Base-by-base conservation (phyloP, 1,140 invertebrate species). In the Ips nitidus region DNA sequence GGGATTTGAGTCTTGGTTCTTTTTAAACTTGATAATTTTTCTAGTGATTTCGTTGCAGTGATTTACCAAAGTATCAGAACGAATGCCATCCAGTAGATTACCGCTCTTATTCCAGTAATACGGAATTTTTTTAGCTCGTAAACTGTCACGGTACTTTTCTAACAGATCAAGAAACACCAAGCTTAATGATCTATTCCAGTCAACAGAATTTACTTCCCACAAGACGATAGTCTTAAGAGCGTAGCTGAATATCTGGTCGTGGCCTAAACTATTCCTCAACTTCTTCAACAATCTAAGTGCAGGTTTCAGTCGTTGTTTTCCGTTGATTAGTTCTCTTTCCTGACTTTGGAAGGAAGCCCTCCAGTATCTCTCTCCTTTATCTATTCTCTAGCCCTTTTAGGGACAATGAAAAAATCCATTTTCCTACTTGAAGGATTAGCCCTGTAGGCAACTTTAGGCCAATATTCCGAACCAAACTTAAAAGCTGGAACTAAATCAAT, bases 161-260 rank as follows among this genome's bases (percentile, higher is more conserved):
- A 50, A 22, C 7, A 50, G 45, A 2, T 22, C 45, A 3, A 50
- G 45, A 50, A 50, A 50, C 45, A 50, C 45, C 1, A 8, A 6
- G 22, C 6, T 50, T 22, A 50, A 3, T 8, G 45, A 8, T 8
- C 45, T 50, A 3, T 2, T 2, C 3, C 1, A 8, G 1, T 50
- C 22, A 6, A 6, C 7, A 22, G 53, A 76, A 22, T 73, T 73
- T 41, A 79, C 42, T 0, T 80, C 65, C 81, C 80, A 82, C 4
- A 84, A 72, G 69, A 84, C 81, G 0, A 84, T 71, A 3, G 83
- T 84, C 70, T 84, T 84, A 40, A 84, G 82, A 69, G 82, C 83
- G 66, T 84, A 84, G 65, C 83, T 84, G 0, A 82, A 81, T 22
- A 84, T 82, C 0, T 64, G 60, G 40, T 77, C 77, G 72, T 83